Evolutionary conservation across 2,797 vertebrate species (phyloP), one percentile per base, ranked within the genome.

Genomic region (Acipenser oxyrinchus): DNA sequence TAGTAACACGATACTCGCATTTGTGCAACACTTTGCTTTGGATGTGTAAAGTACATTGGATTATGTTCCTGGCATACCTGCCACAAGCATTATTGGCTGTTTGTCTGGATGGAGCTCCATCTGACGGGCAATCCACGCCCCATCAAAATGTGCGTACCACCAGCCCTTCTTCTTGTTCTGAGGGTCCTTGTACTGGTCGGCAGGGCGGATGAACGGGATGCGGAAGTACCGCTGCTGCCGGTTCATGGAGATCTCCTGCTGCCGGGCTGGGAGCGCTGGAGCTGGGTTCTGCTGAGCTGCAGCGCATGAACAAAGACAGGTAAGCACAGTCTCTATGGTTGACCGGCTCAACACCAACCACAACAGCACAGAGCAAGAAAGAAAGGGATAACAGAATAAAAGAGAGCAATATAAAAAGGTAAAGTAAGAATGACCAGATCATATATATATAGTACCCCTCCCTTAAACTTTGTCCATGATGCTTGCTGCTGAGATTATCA

Each of bases 111-210:
- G 95, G 50, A 99, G 93, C 73, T 98, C 96, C 96, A 99, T 98
- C 61, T 99, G 96, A 48, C 96, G 76, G 70, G 96, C 96, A 69
- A 99, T 98, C 96, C 96, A 99, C 0, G 92, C 88, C 49, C 96
- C 96, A 62, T 99, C 96, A 4, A 99, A 99, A 79, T 99, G 96
- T 0, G 96, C 95, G 0, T 97, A 99, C 96, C 96, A 99, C 96
- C 96, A 99, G 18, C 96, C 96, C 75, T 98, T 98, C 81, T 99
- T 99, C 86, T 96, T 97, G 76, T 74, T 89, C 81, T 93, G 91
- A 0, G 92, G 93, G 51, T 98, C 95, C 62, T 98, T 97, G 87
- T 92, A 98, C 71, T 96, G 93, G 75, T 99, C 96, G 0, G 91
- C 89, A 0, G 96, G 96, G 0, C 96, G 93, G 79, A 99, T 91